phyloP scores from a whole-genome alignment of 2,888 invertebrate genomes.

The Tanypteryx hageni region DNA sequence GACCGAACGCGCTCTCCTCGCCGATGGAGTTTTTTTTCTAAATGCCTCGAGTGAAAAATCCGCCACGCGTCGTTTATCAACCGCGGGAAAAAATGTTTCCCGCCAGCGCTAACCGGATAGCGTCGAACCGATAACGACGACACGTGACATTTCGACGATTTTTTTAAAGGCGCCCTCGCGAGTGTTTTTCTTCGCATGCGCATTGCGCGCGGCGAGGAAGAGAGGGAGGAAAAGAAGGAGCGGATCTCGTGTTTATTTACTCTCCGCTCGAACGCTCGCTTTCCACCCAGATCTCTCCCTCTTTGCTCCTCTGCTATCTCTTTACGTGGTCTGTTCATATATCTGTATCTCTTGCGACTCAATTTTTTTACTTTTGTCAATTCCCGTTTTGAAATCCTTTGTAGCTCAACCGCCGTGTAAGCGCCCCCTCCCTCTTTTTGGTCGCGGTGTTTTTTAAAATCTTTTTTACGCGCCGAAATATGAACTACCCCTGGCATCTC shows the following conservation, averaged over 20 bases:
- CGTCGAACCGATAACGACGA: neutral
- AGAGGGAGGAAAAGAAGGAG: neutral
- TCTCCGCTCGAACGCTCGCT: neutral
- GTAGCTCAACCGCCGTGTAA: neutral
- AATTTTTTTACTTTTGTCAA: neutral
- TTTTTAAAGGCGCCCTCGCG: neutral
- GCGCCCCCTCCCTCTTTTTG: neutral
- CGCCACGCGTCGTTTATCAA: no score
- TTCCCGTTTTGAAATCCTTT: neutral
- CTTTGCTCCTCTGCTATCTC: neutral
- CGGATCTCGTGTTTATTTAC: neutral
- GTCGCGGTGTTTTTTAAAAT: neutral
- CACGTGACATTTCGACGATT: conserved; percentile 17
- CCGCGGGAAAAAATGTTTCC: no score
- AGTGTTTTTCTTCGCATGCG: no score
- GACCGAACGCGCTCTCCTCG: no score
- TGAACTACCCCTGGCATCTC: neutral
- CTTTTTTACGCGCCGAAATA: neutral
- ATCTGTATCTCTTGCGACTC: neutral
- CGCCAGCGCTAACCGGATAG: neutral
- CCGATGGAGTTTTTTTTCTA: no score
- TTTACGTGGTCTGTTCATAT: neutral
- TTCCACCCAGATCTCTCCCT: neutral
- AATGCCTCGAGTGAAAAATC: no score
- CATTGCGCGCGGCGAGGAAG: neutral